Base-by-base conservation (phyloP, 2,113 vertebrate species). In the Tychaedon coryphoeus region DNA sequence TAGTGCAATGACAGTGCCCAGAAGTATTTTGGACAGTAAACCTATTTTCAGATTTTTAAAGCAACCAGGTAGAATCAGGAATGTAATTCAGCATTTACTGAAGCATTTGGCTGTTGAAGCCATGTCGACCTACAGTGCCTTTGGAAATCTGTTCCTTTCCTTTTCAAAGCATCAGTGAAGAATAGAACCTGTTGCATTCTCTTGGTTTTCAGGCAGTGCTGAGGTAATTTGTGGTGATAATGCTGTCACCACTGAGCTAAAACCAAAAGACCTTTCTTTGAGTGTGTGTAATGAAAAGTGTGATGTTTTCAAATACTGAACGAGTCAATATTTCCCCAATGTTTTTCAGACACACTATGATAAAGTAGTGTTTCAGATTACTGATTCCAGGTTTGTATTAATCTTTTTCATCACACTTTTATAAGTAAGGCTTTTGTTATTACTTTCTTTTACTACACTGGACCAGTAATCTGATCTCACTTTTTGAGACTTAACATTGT, bases 391-490 rank as follows among this genome's bases (percentile, higher is more conserved):
- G 80, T 64, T 88, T 89, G 53, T 85, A 71, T 94, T 96, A 86
- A 90, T 95, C 83, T 96, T 94, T 93, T 87, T 54, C 74, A 92
- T 93, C 90, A 43, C 83, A 65, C 74, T 71, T 89, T 86, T 83
- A 26, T 92, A 74, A 86, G 72, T 29, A 43, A 88, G 42, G 70
- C 70, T 94, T 94, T 92, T 62, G n/a, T 87, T 95, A 93, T 86
- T 93, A 80, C 65, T 73, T 92, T 93, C 70, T 82, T 86, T 82
- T 79, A 51, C 36, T 70, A 47, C 65, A 29, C 24, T 29, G 72
- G 75, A 65, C n/a, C 50, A 38, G 56, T 94, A 95, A 94, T 92
- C 80, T 91, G 60, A 92, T 95, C 54, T 69, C 19, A n/a, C 24
- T 86, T 80, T 84, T 51, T 66, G 71, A 95, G 51, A 26, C n/a